Evolutionary conservation across 2,113 vertebrate genomes (phyloP), one percentile per base, ranked within the genome.

Genomic region (Mustela nigripes): DNA sequence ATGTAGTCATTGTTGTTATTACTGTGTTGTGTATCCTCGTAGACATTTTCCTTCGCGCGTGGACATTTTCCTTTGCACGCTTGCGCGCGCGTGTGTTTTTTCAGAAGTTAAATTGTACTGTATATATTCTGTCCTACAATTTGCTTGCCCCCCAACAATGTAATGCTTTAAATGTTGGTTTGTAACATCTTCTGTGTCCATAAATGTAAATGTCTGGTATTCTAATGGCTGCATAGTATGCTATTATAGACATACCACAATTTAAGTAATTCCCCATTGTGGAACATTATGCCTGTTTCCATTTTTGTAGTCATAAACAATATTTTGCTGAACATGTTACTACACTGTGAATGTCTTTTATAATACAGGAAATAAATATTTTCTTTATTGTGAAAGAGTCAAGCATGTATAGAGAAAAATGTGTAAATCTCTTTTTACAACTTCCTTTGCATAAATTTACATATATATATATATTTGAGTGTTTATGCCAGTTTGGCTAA

Each of bases 221-320:
- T 89, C 79, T 87, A 74, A 60, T 73, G 58, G 28, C 48, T 69
- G 3, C 18, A 18, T 48, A 15, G 24, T 69, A 60, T 56, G 73
- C 78, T 94, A 12, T 63, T 93, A 56, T 50, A 74, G 45, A 63
- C 12, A 24, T 22, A 65, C 36, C 24, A 39, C 91, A 86, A 50
- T 36, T 73, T 78, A 93, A 36, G 7, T 39, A 65, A 91, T 60
- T 14, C 15, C 1, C 2, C 24, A 39, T 76, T 76, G 18, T 67
- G 56, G 78, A 19, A 62, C 36, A 81, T 94, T 94, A 79, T 36
- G 24, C 86, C 33, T 78, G 2, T 95, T 87, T 97, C 28, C 48
- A 31, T 71, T 80, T 81, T 50, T 85, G 56, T 16, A 60, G 18
- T 85, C 22, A 76, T 94, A 84, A 63, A 83, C 21, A 73, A 14